Base-by-base conservation (phyloP, 2,888 invertebrate genomes). In the Biston stratarius region DNA sequence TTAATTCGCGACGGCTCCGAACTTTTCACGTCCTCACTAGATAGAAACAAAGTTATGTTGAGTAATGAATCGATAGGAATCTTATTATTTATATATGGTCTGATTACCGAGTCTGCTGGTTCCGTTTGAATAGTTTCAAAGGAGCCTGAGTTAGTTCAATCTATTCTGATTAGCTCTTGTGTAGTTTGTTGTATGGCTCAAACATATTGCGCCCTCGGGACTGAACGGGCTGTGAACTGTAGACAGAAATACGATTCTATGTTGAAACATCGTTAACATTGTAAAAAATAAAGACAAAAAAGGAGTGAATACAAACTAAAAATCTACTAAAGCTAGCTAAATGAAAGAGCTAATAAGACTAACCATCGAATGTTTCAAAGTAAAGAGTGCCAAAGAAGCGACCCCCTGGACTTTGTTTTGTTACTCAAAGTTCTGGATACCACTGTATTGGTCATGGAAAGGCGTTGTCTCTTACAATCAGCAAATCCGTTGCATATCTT, bases 41-140 rank as follows among this genome's bases (percentile, higher is more conserved):
- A 61, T 64, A 45, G 56, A 57, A 69, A 65, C 56, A 59, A 72
- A 64, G 56, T 74, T 63, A 15, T 45, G 65, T 58, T 36, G 42
- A 64, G 60, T 63, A 40, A 67, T 69, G 64, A 69, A 74, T 74
- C 69, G 66, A 68, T 72, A 69, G 34, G 15, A 59, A 71, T 62
- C 57, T 69, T 65, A 70, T 74, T 69, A 71, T 74, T 69, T 61
- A 44, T 49, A 65, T 58, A 40, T 14, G 8, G 33, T 53, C 61
- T 67, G 58, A 72, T 71, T 68, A 64, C 64, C 60, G 12, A 69
- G 64, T 63, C 60, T 33, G 55, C 62, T 51, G 58, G 51, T 64
- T 64, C 60, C 56, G 64, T 64, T 67, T 58, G 57, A 60, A 60
- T 64, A 42, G 59, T 61, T 42, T 60, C 47, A 15, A 45, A 61